These are phyloP conservation scores for Hartigia nigra DNA, from an alignment of 2,888 invertebrate species.

Conservation along the genomic window DNA sequence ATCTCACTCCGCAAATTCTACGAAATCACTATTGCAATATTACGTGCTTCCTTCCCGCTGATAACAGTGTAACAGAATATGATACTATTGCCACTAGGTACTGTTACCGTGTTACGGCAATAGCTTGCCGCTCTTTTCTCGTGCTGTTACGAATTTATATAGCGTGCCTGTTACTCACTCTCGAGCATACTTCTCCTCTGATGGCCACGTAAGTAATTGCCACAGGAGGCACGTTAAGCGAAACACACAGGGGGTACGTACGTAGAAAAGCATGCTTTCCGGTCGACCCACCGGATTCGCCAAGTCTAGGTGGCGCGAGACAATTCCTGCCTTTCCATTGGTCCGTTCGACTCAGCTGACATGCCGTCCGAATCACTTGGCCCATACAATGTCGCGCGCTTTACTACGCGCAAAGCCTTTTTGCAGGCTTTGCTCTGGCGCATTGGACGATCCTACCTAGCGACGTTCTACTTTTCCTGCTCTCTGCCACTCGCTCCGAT, in stretches of 20 bases:
- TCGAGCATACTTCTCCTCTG: not conserved
- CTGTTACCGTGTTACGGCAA: not conserved
- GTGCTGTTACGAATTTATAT: not conserved
- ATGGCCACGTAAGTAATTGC: not conserved
- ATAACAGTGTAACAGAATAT: not conserved
- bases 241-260: not conserved
- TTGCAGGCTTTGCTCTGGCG: not conserved
- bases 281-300: conserved; percentile 46
- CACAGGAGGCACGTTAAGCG: not conserved
- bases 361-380: not conserved
- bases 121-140: not conserved
- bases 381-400: not conserved
- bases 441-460: not conserved
- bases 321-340: conserved; percentile 50
- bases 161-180: not conserved
- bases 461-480: not conserved
- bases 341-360: conserved; percentile 57
- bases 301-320: conserved; percentile 60
- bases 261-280: conserved; percentile 25
- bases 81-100: not conserved
- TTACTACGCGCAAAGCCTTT: not conserved
- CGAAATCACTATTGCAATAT: not conserved
- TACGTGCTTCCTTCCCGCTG: not conserved
- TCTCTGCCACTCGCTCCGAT: not conserved
- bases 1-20: not conserved